These are phyloP conservation scores for Linepithema humile DNA, from an alignment of 1,140 invertebrate species.

Conservation along the genomic window DNA sequence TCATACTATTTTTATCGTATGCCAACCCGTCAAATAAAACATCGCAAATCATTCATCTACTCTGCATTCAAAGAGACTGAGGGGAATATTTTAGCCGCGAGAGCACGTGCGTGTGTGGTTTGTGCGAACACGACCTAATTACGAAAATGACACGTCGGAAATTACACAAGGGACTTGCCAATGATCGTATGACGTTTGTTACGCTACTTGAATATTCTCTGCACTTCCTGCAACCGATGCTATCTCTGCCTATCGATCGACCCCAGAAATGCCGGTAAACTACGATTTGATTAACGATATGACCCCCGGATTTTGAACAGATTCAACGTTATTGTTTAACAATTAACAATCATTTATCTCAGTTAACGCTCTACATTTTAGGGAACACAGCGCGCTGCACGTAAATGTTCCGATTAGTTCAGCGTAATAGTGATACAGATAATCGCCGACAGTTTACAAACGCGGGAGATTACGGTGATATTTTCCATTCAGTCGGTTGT, in stretches of 20 bases:
- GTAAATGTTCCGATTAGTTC: conserved; percentile 37
- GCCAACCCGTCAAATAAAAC: background rate
- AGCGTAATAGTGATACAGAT: conserved; percentile 14
- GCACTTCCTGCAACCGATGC: background rate
- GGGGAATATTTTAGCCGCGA: conserved; percentile 24
- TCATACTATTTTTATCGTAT: too few species aligned
- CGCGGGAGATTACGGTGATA: conserved; percentile 56
- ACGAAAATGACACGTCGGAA: conserved; percentile 51
- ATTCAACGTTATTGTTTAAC: conserved; percentile 6
- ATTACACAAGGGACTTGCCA: conserved; percentile 16
- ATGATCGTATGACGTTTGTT: conserved; percentile 31
- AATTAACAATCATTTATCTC: conserved; percentile 50
- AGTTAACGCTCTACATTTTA: conserved; percentile 19
- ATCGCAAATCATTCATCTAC: background rate
- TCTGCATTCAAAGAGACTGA: conserved; percentile 31
- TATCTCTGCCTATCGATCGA: background rate
- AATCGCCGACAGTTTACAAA: conserved; percentile 21
- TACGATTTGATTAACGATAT: conserved; percentile 27
- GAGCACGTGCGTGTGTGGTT: conserved; percentile 21
- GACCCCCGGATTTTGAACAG: background rate
- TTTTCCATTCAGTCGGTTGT: conserved; percentile 54
- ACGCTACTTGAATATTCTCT: conserved; percentile 57
- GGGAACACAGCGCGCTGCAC: background rate
- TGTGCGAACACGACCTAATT: conserved; percentile 58
- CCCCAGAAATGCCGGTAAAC: background rate